A percentile compares a stretch with the other conserved stretches of the same genome.
Evolutionary conservation across 2,113 vertebrate genomes (phyloP).

Genomic region (Epinephelus moara): DNA sequence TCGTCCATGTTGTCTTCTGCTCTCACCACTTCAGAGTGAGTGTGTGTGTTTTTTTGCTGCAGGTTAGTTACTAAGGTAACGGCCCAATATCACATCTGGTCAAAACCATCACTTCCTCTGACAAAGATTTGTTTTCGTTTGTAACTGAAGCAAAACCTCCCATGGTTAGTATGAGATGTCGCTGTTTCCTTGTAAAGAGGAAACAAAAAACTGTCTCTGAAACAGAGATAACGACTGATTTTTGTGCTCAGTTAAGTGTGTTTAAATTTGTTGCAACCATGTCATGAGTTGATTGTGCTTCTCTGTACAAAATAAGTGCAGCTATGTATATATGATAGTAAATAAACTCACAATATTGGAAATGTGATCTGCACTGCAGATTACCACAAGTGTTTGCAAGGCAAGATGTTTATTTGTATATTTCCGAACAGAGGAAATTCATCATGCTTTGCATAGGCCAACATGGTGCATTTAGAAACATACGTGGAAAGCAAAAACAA

Average conservation of each 20-base stretch:
- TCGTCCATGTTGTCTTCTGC: constrained; percentile 72
- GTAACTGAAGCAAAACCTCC: not conserved
- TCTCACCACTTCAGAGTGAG: constrained; percentile 21
- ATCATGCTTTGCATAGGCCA: not conserved
- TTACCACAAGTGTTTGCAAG: not conserved
- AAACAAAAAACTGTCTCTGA: constrained; percentile 18
- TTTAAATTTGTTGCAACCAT: too few species aligned
- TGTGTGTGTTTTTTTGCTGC: not conserved
- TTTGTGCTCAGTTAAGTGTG: not conserved
- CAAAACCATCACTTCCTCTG: constrained; percentile 64
- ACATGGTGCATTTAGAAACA: not conserved
- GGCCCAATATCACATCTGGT: not conserved
- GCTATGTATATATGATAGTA: not conserved
- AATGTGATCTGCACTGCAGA: not conserved
- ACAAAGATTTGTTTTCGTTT: not conserved
- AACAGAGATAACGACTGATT: not conserved
- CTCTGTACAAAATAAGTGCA: not conserved
- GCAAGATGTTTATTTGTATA: not conserved
- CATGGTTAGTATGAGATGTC: not conserved
- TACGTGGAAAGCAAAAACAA: not conserved
- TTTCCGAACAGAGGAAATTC: not conserved
- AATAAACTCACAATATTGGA: not conserved
- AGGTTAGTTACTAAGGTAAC: constrained; percentile 52
- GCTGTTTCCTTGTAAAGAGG: constrained; percentile 16
- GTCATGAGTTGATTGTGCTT: not conserved